These are phyloP conservation scores for Caranx melampygus DNA, from an alignment of 2,113 vertebrate species.

Conservation along the genomic window DNA sequence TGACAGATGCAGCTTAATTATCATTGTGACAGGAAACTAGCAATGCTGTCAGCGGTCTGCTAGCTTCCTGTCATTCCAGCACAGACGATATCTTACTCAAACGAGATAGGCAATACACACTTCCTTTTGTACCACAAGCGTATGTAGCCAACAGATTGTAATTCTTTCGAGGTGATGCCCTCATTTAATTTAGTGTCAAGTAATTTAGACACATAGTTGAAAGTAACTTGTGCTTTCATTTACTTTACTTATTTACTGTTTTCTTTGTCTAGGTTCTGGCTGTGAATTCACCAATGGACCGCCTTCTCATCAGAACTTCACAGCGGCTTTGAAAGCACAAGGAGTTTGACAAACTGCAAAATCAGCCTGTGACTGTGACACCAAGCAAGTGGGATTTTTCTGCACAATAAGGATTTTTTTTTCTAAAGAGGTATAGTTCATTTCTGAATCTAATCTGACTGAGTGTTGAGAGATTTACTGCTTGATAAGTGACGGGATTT, in stretches of 20 bases:
- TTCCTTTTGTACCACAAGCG: conserved; percentile 40
- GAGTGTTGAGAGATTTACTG: background rate
- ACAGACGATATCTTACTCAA: conserved; percentile 1
- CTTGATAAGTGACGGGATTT: background rate
- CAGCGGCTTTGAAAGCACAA: conserved; percentile 17
- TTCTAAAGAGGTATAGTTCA: conserved; percentile 45
- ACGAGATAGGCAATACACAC: conserved; percentile 22
- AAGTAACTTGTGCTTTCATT: background rate
- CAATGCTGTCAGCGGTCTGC: conserved; percentile 34
- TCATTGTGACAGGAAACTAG: conserved; percentile 72
- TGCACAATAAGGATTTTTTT: conserved; percentile 1
- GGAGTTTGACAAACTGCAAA: conserved; percentile 4
- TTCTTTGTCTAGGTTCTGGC: conserved; percentile 32
- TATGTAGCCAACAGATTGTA: conserved; percentile 2
- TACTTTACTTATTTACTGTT: background rate
- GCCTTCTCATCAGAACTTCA: background rate
- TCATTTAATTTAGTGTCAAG: background rate
- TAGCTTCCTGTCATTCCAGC: conserved; percentile 66
- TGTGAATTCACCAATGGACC: conserved; percentile 23
- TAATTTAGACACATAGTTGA: background rate
- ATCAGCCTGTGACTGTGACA: background rate
- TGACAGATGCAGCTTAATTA: conserved; percentile 50
- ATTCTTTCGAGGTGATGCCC: background rate
- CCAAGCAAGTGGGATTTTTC: conserved; percentile 4
- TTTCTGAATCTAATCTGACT: conserved; percentile 12